These are phyloP conservation scores for Hylaeus volcanicus DNA, from an alignment of 1,140 invertebrate genomes.

Conservation along the genomic window DNA sequence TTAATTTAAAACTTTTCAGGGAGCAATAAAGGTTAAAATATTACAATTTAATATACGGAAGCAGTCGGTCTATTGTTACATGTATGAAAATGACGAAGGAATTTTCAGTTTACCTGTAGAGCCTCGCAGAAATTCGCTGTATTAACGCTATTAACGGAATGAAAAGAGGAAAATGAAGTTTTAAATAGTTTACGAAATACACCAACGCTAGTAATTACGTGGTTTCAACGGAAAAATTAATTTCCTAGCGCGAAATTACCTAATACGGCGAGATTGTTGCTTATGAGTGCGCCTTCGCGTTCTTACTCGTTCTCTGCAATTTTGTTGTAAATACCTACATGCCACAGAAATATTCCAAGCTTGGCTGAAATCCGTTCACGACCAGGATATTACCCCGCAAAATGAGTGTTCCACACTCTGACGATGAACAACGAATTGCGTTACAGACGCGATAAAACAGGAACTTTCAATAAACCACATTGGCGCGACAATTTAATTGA, in stretches of 20 bases:
- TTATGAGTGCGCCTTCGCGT: constrained; percentile 80
- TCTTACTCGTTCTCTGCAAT: constrained; percentile 49
- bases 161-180: too few species aligned
- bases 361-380: constrained; percentile 73
- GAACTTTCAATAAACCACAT: constrained; percentile 3
- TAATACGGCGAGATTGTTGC: constrained; percentile 67
- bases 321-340: constrained; percentile 81
- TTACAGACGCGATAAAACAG: constrained; percentile 8
- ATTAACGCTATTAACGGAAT: not conserved
- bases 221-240: not conserved
- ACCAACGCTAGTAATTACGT: not conserved
- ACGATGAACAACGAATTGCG: constrained; percentile 18
- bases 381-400: constrained; percentile 72
- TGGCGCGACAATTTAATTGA: not conserved
- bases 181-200: not conserved
- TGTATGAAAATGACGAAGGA: too few species aligned
- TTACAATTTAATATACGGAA: too few species aligned
- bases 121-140: too few species aligned
- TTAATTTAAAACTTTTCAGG: too few species aligned
- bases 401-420: constrained; percentile 76
- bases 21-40: too few species aligned
- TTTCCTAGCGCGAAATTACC: constrained; percentile 54
- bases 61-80: too few species aligned
- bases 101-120: too few species aligned
- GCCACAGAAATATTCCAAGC: constrained; percentile 81